A percentile compares a stretch with the other conserved stretches of the same genome.
These are phyloP conservation scores for Darevskia mixta DNA, from an alignment of 2,797 vertebrate species.

Conservation along the genomic window DNA sequence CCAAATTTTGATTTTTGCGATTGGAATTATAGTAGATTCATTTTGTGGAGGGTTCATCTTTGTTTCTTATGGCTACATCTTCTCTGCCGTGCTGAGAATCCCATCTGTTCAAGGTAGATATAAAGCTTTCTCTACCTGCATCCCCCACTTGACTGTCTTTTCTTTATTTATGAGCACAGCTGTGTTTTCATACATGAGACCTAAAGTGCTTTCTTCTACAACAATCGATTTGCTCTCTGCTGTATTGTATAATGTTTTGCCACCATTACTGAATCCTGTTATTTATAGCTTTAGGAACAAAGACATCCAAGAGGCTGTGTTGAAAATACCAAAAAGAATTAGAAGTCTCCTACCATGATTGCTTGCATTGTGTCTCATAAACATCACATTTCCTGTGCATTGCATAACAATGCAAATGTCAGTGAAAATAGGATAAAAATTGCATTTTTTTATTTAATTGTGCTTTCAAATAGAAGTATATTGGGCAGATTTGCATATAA, in stretches of 20 bases:
- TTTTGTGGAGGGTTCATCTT: not conserved
- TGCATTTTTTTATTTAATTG: too few species aligned
- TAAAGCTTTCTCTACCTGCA: slow-evolving; percentile 32
- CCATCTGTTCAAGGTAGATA: not conserved
- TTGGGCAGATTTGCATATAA: too few species aligned
- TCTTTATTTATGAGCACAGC: slow-evolving; percentile 1
- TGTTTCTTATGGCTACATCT: slow-evolving; percentile 7
- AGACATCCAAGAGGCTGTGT: slow-evolving; percentile 40
- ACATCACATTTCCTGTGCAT: too few species aligned
- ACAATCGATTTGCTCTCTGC: too few species aligned
- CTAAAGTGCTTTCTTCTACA: not conserved
- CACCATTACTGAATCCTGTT: slow-evolving; percentile 57
- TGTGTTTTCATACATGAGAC: too few species aligned
- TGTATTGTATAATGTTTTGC: too few species aligned
- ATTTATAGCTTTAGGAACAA: slow-evolving; percentile 40
- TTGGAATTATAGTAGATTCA: not conserved
- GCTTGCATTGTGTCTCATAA: not conserved
- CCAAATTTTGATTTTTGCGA: not conserved
- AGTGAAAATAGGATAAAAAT: too few species aligned
- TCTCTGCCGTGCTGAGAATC: not conserved
- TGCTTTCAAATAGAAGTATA: too few species aligned
- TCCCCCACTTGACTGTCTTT: too few species aligned
- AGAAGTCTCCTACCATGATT: not conserved
- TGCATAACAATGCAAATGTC: too few species aligned
- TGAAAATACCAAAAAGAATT: slow-evolving; percentile 3